Evolutionary conservation across 2,888 invertebrate genomes (phyloP).

Genomic region (Maniola hyperantus): DNA sequence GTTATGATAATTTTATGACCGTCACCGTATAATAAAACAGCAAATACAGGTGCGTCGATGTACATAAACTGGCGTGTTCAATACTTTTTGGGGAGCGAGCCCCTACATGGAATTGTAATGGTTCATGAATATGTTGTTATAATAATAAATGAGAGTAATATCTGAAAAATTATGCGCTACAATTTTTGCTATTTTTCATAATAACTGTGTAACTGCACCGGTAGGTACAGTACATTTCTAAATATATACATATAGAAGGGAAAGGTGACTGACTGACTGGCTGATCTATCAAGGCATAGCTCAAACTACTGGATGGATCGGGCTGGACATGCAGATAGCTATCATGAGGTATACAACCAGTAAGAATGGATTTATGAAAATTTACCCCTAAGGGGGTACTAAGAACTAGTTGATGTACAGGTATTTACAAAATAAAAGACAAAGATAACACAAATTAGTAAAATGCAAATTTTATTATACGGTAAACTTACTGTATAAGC

Average conservation of each 20-base stretch:
- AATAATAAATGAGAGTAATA: slow-evolving; percentile 10
- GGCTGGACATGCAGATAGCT: no score
- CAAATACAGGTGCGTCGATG: slow-evolving; percentile 34
- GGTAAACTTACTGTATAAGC: no score
- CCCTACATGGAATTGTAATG: slow-evolving; percentile 18
- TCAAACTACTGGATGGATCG: no score
- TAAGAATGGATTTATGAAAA: no score
- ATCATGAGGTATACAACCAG: no score
- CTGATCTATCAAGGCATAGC: no score
- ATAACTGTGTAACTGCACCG: background rate
- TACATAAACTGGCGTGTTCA: slow-evolving; percentile 29
- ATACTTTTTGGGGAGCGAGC: background rate
- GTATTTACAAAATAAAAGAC: no score
- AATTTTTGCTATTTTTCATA: background rate
- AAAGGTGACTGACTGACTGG: background rate
- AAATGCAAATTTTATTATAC: no score
- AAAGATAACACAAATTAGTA: no score
- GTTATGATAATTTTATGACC: slow-evolving; percentile 50
- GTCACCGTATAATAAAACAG: slow-evolving; percentile 34
- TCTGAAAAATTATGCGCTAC: background rate
- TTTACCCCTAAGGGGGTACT: no score
- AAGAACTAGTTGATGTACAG: no score
- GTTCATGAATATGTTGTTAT: slow-evolving; percentile 18
- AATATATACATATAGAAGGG: background rate
- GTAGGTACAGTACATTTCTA: background rate